phyloP scores from a whole-genome alignment of 2,797 vertebrate genomes.

The Pagetopsis macropterus region DNA sequence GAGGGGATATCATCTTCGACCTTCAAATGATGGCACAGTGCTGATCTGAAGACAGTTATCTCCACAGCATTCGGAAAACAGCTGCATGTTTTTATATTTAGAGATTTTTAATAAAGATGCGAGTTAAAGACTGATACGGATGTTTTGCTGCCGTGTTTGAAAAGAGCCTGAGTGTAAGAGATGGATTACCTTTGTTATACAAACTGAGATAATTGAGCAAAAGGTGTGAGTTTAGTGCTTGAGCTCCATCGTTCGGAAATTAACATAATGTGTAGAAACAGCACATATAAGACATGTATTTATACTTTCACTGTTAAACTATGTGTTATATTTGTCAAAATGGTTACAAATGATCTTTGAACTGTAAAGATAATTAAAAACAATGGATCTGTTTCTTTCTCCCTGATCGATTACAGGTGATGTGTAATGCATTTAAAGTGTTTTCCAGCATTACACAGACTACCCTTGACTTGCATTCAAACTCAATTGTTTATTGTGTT shows the following conservation, averaged over 20 bases:
- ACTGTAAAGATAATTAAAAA: not conserved
- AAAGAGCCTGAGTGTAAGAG: not conserved
- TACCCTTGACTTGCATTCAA: not conserved
- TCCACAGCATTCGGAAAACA: slow-evolving; percentile 15
- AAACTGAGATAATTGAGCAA: slow-evolving; percentile 3
- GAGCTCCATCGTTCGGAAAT: slow-evolving; percentile 4
- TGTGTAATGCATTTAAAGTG: not conserved
- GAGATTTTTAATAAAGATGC: slow-evolving; percentile 7
- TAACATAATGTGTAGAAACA: not conserved
- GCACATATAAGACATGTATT: not conserved
- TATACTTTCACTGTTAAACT: not conserved
- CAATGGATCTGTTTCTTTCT: not conserved
- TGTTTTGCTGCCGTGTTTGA: not conserved
- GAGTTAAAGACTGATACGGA: not conserved
- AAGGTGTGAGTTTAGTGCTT: slow-evolving; percentile 21
- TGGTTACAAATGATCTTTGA: not conserved
- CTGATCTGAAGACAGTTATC: slow-evolving; percentile 45
- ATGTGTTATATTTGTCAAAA: not conserved
- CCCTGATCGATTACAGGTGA: not conserved
- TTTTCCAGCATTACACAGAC: not conserved
- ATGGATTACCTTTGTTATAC: slow-evolving; percentile 5
- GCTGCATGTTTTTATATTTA: slow-evolving; percentile 13
- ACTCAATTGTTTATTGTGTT: not conserved
- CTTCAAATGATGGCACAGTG: slow-evolving; percentile 29
- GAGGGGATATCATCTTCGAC: slow-evolving; percentile 60